Percentiles rank a stretch among this genome's conserved stretches.
phyloP scores from a whole-genome alignment of 2,888 invertebrate species.

The Griposia aprilina region DNA sequence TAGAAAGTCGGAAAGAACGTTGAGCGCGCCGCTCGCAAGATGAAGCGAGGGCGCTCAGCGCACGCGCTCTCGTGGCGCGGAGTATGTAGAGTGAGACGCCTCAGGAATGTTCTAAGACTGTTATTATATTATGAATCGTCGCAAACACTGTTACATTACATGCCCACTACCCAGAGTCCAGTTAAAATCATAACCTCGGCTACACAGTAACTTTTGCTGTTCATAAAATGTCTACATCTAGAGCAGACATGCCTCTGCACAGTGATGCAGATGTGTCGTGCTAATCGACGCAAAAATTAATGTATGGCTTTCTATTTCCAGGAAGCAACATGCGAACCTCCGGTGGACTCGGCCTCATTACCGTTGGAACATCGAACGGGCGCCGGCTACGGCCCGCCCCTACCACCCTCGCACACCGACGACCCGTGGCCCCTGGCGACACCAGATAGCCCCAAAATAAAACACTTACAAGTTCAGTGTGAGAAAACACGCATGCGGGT shows the following conservation, averaged over 20 bases:
- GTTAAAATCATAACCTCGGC: conserved; percentile 17
- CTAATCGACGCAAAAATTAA: conserved; percentile 30
- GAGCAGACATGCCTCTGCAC: conserved; percentile 1
- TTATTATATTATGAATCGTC: conserved; percentile 56
- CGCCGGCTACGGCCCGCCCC: conserved; percentile 94
- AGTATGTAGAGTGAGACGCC: conserved; percentile 87
- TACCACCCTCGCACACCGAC: conserved; percentile 91
- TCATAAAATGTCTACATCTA: not conserved
- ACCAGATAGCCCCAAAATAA: conserved; percentile 97
- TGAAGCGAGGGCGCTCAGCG: conserved; percentile 68
- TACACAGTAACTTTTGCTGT: conserved; percentile 18
- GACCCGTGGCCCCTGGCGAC: conserved; percentile 97
- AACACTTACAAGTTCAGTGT: conserved; percentile 98
- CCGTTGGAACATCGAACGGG: conserved; percentile 95
- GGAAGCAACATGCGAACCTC: conserved; percentile 95
- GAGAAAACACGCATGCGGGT: conserved; percentile 99
- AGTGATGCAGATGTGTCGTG: not conserved
- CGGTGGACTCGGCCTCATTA: conserved; percentile 95
- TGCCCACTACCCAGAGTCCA: conserved; percentile 35
- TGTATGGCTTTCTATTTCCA: conserved; percentile 83
- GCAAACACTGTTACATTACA: conserved; percentile 46
- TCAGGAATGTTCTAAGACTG: conserved; percentile 76
- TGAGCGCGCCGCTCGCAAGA: conserved; percentile 73
- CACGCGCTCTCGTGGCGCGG: conserved; percentile 81
- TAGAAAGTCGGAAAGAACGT: conserved; percentile 89